Evolutionary conservation across 2,113 vertebrate species (phyloP).

Genomic region (Podiceps cristatus): DNA sequence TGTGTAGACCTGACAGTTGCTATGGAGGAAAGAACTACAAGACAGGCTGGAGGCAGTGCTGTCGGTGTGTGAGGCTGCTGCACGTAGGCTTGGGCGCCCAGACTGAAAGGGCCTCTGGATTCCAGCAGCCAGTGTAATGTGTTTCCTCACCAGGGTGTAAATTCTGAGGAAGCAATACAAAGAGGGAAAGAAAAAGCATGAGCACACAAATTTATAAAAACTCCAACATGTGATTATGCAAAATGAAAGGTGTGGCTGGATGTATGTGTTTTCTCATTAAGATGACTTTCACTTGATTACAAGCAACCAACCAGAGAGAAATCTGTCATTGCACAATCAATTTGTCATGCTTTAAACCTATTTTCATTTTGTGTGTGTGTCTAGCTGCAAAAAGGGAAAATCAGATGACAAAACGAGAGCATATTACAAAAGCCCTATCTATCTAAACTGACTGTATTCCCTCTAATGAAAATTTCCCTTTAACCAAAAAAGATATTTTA

Average conservation of each 20-base stretch:
- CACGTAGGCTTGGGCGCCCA: background rate
- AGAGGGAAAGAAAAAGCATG: background rate
- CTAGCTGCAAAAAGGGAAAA: background rate
- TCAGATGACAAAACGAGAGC: background rate
- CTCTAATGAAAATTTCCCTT: background rate
- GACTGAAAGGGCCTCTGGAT: background rate
- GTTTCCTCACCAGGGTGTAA: background rate
- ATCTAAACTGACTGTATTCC: background rate
- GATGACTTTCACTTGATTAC: background rate
- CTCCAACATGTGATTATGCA: background rate
- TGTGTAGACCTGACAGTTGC: background rate
- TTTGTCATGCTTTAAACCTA: background rate
- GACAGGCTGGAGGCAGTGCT: background rate
- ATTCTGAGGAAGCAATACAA: background rate
- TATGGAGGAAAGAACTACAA: background rate
- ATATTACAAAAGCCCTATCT: background rate
- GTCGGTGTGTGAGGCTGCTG: background rate
- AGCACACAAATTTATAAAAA: background rate
- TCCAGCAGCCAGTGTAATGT: background rate
- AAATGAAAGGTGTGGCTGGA: slow-evolving; percentile 1
- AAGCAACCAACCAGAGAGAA: background rate
- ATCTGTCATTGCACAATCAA: background rate
- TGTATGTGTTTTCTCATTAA: background rate
- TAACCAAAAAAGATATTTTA: background rate
- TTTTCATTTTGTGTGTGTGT: background rate